Evolutionary conservation across 2,797 vertebrate species (phyloP).

Genomic region (Scolopax bukidnonensis): DNA sequence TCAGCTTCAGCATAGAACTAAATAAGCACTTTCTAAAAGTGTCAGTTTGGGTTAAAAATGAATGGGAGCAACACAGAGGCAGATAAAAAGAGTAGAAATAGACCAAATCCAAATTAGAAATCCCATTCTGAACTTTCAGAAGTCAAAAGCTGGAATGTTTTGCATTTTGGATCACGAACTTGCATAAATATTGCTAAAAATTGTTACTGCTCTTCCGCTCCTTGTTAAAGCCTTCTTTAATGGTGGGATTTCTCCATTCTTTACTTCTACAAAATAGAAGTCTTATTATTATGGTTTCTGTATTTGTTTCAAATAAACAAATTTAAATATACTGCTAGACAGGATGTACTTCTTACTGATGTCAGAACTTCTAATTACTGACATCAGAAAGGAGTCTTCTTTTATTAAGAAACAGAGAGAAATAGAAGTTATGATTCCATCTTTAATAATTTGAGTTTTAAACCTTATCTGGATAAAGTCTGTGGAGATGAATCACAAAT

Average conservation of each 20-base stretch:
- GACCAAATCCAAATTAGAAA: background rate
- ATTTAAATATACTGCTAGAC: too few species aligned
- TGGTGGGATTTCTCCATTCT: background rate
- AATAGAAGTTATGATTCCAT: too few species aligned
- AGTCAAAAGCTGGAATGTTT: background rate
- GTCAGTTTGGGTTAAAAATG: background rate
- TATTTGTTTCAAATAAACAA: too few species aligned
- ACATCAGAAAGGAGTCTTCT: too few species aligned
- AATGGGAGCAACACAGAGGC: background rate
- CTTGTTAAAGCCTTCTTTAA: background rate
- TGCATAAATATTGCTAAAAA: background rate
- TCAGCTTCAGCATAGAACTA: background rate
- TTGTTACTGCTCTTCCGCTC: background rate
- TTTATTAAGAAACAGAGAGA: too few species aligned
- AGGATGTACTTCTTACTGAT: too few species aligned
- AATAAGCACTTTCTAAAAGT: background rate
- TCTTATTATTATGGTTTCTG: background rate
- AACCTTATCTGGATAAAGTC: too few species aligned
- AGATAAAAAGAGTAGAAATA: background rate
- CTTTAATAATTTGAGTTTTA: too few species aligned
- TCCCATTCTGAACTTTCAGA: background rate
- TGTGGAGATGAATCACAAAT: too few species aligned
- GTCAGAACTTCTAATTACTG: too few species aligned
- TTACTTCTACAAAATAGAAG: background rate
- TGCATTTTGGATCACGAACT: background rate